Evolutionary conservation across 2,888 invertebrate genomes (phyloP), one percentile per base, ranked within the genome.

Genomic region (Thumatha senex): DNA sequence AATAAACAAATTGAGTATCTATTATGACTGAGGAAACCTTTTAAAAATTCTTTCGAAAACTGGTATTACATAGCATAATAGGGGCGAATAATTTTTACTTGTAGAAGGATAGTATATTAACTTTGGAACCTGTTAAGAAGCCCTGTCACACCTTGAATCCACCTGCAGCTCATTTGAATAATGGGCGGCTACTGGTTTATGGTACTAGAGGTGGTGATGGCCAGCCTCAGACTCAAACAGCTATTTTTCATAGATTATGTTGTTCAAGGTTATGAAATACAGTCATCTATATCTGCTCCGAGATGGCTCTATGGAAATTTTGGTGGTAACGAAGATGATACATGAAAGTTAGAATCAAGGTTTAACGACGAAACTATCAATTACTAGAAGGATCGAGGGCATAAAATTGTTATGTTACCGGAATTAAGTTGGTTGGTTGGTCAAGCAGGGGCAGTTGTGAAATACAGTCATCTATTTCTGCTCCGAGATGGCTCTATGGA

Each of bases 131-230:
- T 7, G 89, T 88, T 0, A 90, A 89, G 52, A 89, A 86, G 46
- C 89, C 89, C 2, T 83, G 77, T 8, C 87, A 88, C 56, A 89
- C 89, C 2, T 70, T 89, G 31, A 89, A 84, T 45, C 82, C 87
- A 11, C 84, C 88, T 40, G 87, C 83, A 18, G 89, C 87, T 18
- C 72, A 71, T 42, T 65, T 90, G 13, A 69, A 78, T n/a, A 89
- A 89, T 69, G 87, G 89, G 11, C 76, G 90, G 33, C 40, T 82
- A 5, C 75, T 90, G 67, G 45, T 90, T 29, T 89, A 88, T 54
- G 90, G 90, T 1, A 87, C 89, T 9, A 76, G 81, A 55, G 90
- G 90, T 18, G 90, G 89, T 7, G 89, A 90, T 59, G 89, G 89
- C 0, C 90, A 90, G 50, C 70, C 88, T 4, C 90, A 90, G 65